Evolutionary conservation across 2,797 vertebrate genomes (phyloP), one percentile per base, ranked within the genome.

Genomic region (Danio albolineatus): DNA sequence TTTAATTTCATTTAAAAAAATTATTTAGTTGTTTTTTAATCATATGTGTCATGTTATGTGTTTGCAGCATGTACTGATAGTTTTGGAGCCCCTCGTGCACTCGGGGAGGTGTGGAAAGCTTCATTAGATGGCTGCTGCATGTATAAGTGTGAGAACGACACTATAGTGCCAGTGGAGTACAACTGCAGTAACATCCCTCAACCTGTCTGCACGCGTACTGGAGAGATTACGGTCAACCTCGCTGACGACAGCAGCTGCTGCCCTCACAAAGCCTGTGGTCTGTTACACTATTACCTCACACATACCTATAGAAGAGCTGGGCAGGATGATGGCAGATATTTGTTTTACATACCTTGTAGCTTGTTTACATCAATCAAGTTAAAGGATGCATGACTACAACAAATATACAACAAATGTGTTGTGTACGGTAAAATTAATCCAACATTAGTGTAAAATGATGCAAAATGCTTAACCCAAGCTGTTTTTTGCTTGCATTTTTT

Each of bases 21-120:
- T 66, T 41, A 53, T 12, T 8, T 3, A 9, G 14, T 48, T 48
- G 38, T n/a, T 16, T 13, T 41, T 64, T 1, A 36, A 9, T 57
- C 21, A 70, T 51, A 39, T 49, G 12, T 51, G 6, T 28, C 10
- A 73, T 28, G 51, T 6, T 56, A 51, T 83, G 36, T 82, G 57
- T 70, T 36, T 72, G 21, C 87, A 98, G 96, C 97, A 74, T 99
- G 98, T 84, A 99, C 98, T 0, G 98, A 99, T 86, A 95, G 93
- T 87, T 87, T 89, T 0, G 97, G 96, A 13, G 28, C 85, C 44
- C 97, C 98, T 0, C 96, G 70, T 43, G 94, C 96, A 0, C 80
- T 96, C 19, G 97, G 96, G 0, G 98, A 99, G 84, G 89, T 92
- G 73, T 99, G 98, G 98, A 96, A 94, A 79, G 95, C 95, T 59